Conservation (phyloP, 2,888 invertebrate species). For the Serrognathus titanus region DNA sequence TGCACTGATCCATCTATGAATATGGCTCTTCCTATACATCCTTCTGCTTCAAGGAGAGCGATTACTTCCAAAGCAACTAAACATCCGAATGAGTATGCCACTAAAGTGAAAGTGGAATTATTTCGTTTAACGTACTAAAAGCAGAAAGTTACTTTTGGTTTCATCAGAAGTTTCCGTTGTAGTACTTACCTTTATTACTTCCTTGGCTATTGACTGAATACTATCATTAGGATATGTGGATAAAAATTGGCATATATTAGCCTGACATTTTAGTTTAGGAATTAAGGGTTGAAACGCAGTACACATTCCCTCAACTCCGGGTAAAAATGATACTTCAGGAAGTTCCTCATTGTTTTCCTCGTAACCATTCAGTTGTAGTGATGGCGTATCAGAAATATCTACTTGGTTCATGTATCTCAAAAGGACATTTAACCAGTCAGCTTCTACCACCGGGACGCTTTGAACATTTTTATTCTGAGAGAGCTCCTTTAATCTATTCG, state of each 20-base stretch:
- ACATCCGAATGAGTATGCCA: conserved; percentile 85
- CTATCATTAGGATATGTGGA: conserved; percentile 47
- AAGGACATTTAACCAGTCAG: too few species aligned
- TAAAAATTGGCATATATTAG: conserved; percentile 55
- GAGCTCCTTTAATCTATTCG: too few species aligned
- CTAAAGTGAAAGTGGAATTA: conserved; percentile 58
- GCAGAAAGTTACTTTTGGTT: too few species aligned
- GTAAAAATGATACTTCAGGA: conserved; percentile 48
- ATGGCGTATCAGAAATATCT: conserved; percentile 31
- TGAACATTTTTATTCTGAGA: not conserved
- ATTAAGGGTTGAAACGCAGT: conserved; percentile 54
- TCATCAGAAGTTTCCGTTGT: too few species aligned
- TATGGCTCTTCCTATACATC: conserved; percentile 57
- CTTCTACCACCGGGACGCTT: too few species aligned
- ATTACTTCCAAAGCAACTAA: conserved; percentile 73
- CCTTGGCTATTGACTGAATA: conserved; percentile 53
- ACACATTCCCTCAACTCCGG: conserved; percentile 67
- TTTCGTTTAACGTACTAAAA: too few species aligned
- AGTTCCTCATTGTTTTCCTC: not conserved
- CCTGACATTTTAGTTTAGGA: conserved; percentile 51
- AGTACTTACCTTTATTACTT: conserved; percentile 53
- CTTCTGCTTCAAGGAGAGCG: conserved; percentile 62
- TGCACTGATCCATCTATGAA: conserved; percentile 66
- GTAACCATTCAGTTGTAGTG: conserved; percentile 52
- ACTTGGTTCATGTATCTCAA: too few species aligned